Evolutionary conservation across 2,888 invertebrate genomes (phyloP), one percentile per base, ranked within the genome.

Genomic region (Amblyjoppa fuscipennis): DNA sequence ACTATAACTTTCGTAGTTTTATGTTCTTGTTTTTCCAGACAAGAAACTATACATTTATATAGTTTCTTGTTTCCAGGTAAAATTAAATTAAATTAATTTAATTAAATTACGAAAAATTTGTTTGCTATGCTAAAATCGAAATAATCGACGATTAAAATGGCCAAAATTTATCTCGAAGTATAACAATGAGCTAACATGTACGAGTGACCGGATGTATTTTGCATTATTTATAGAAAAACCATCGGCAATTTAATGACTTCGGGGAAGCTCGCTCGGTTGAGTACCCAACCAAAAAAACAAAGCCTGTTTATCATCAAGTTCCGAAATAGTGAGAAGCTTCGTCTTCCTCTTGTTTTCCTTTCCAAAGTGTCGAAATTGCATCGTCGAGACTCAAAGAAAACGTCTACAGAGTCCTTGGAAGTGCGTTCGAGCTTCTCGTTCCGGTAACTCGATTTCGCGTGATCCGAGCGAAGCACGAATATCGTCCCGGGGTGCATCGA

Each of bases 371-470:
- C 56, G 79, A 76, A 68, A 61, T 38, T 53, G 74, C 28, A n/a
- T 69, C 53, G 64, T 69, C 25, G 49, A 59, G 20, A 66, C 51
- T 80, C 73, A 83, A 83, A 77, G 71, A 61, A 61, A 82, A 71
- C 51, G 31, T 51, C 45, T 66, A 16, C 34, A 38, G 34, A 49
- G 69, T 79, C 85, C 85, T 85, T 79, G 82, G 20, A 76, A n/a
- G 85, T 83, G 51, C 28, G 68, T 59, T 59, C 59, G 56, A 59
- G 41, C 73, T 64, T 82, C 61, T 59, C 71, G 82, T 85, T 85
- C 85, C 85, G 85, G 82, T 79, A 82, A 51, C 13, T 16, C 38
- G 38, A 79, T 59, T 82, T 76, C 77, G 78, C 77, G 75, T 68
- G 74, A 49, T 76, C 31, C 66, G 71, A 45, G 83, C 53, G 68